Evolutionary conservation across 2,888 invertebrate species (phyloP).

Genomic region (Megamerina dolium): DNA sequence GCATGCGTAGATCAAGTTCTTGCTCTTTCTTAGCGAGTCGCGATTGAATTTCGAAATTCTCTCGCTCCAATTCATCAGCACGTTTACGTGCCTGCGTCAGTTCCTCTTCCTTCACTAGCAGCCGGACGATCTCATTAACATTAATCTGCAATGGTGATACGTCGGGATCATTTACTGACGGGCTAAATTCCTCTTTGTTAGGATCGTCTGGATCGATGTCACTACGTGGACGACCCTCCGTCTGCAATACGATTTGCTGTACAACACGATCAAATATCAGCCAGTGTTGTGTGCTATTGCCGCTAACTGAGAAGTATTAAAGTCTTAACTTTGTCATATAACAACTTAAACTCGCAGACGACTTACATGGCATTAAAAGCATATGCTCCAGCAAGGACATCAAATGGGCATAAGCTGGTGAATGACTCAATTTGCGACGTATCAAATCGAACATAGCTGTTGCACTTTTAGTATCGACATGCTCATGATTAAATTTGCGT

Average conservation of each 20-base stretch:
- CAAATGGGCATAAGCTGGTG: conserved; percentile 89
- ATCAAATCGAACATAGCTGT: conserved; percentile 87
- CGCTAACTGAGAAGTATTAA: conserved; percentile 60
- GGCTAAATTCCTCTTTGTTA: conserved; percentile 41
- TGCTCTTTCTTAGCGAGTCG: conserved; percentile 88
- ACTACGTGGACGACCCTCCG: conserved; percentile 51
- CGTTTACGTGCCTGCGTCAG: conserved; percentile 78
- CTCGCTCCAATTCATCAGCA: conserved; percentile 81
- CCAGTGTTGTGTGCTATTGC: conserved; percentile 88
- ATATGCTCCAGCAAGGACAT: conserved; percentile 85
- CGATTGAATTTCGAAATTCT: conserved; percentile 80
- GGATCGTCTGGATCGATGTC: conserved; percentile 44
- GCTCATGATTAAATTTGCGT: conserved; percentile 82
- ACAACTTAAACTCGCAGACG: too few relatives aligned
- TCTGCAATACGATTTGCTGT: conserved; percentile 88
- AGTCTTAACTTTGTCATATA: too few relatives aligned
- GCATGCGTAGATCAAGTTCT: conserved; percentile 80
- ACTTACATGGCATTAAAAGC: conserved; percentile 72
- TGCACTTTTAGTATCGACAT: conserved; percentile 91
- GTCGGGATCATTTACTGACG: conserved; percentile 64
- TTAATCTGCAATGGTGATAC: conserved; percentile 81
- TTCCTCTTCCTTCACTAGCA: conserved; percentile 90
- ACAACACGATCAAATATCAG: conserved; percentile 86
- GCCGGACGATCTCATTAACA: conserved; percentile 82
- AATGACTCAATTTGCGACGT: conserved; percentile 81